phyloP scores from a whole-genome alignment of 2,888 invertebrate genomes.

The Drosophila villosipedis region DNA sequence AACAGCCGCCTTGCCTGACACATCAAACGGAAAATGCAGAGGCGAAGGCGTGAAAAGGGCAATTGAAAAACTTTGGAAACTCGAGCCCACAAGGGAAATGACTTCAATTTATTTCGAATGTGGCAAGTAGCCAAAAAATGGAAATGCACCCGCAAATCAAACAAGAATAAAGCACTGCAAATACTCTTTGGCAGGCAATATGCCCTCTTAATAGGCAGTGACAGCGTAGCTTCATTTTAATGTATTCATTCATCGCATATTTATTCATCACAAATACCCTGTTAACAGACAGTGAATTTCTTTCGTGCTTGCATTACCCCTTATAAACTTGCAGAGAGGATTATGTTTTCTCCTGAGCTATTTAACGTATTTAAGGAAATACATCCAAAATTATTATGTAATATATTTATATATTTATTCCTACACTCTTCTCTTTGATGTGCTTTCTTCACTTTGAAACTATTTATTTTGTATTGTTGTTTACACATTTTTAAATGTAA shows the following conservation, averaged over 20 bases:
- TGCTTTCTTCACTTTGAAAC: too few relatives aligned
- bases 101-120: constrained; percentile 6
- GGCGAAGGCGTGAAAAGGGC: constrained; percentile 32
- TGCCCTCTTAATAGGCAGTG: neutral
- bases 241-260: neutral
- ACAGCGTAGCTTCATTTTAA: neutral
- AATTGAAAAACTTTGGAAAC: constrained; percentile 37
- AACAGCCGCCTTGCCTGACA: constrained; percentile 15
- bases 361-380: neutral
- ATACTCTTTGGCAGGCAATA: neutral
- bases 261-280: neutral
- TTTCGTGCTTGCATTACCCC: neutral
- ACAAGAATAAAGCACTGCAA: neutral
- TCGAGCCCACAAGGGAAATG: constrained; percentile 29
- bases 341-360: neutral
- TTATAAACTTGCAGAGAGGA: neutral
- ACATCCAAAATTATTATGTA: neutral
- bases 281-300: neutral
- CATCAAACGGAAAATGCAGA: constrained; percentile 35
- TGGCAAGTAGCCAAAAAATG: neutral
- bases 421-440: too few relatives aligned
- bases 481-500: too few relatives aligned
- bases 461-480: too few relatives aligned
- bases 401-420: neutral
- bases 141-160: neutral